A percentile compares a stretch with the other conserved stretches of the same genome.
phyloP scores from a whole-genome alignment of 2,797 vertebrate species.

The Channa striata region DNA sequence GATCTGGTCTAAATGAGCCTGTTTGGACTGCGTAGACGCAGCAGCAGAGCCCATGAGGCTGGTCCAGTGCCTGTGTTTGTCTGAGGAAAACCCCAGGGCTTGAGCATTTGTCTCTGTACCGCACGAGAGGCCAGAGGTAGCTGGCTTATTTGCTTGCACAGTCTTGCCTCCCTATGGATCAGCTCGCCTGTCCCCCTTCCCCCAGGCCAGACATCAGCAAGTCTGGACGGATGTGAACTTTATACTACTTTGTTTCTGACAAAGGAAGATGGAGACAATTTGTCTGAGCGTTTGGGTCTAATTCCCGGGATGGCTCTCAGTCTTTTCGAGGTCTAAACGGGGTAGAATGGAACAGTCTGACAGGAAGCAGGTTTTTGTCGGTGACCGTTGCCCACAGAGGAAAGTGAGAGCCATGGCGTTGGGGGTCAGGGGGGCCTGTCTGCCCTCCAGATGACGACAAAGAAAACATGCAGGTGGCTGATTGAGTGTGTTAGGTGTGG shows the following conservation, averaged over 20 bases:
- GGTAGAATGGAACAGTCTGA: slow-evolving; percentile 24
- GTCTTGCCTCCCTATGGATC: slow-evolving; percentile 53
- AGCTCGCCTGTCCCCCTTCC: slow-evolving; percentile 9
- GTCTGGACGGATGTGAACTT: slow-evolving; percentile 71
- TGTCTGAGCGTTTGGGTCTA: slow-evolving; percentile 44
- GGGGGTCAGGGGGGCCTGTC: slow-evolving; percentile 50
- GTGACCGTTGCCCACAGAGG: slow-evolving; percentile 31
- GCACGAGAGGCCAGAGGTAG: slow-evolving; percentile 40
- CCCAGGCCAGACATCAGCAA: slow-evolving; percentile 38
- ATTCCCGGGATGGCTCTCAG: slow-evolving; percentile 58
- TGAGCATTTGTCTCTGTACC: slow-evolving; percentile 39
- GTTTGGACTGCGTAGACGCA: slow-evolving; percentile 57
- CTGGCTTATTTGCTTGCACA: slow-evolving; percentile 73
- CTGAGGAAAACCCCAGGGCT: slow-evolving; percentile 64
- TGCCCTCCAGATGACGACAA: slow-evolving; percentile 73
- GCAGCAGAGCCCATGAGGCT: slow-evolving; percentile 51
- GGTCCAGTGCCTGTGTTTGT: slow-evolving; percentile 68
- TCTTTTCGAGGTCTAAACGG: slow-evolving; percentile 28
- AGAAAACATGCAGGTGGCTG: slow-evolving; percentile 71
- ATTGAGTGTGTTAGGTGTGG: slow-evolving; percentile 51
- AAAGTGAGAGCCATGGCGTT: slow-evolving; percentile 3
- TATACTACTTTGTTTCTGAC: slow-evolving; percentile 60
- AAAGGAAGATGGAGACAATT: slow-evolving; percentile 48
- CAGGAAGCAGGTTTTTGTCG: slow-evolving; percentile 64
- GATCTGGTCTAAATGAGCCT: slow-evolving; percentile 60